Percentiles rank a stretch among this genome's conserved stretches.
Conservation (phyloP, 2,888 invertebrate genomes). For the Smittia aterrima region DNA sequence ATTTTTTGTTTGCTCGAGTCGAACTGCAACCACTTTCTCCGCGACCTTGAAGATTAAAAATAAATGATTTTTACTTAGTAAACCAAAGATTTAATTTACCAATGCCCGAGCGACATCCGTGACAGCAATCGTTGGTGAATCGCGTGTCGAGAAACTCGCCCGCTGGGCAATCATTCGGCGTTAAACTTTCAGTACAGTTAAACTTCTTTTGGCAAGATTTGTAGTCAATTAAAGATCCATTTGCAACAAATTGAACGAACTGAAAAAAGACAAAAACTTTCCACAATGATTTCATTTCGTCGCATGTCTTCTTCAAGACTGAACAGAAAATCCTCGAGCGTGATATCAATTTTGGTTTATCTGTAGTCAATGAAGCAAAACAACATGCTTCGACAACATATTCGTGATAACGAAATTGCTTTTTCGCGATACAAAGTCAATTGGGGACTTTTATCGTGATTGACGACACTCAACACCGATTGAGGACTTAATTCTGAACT, state of each 20-base stretch:
- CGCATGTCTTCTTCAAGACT: no score
- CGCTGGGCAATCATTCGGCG: constrained; percentile 44
- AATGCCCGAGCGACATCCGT: constrained; percentile 50
- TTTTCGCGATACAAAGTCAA: not conserved
- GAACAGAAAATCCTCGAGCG: no score
- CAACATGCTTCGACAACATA: not conserved
- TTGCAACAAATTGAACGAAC: not conserved
- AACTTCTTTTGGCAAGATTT: constrained; percentile 22
- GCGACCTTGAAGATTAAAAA: constrained; percentile 7
- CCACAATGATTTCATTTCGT: no score
- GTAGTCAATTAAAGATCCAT: constrained; percentile 24
- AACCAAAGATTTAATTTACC: constrained; percentile 40
- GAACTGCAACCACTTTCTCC: constrained; percentile 38
- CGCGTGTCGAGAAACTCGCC: constrained; percentile 40
- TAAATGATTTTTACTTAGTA: not conserved
- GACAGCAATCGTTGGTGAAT: constrained; percentile 52
- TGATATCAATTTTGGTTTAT: not conserved
- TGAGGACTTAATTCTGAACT: no score
- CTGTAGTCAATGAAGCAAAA: not conserved
- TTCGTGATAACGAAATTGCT: not conserved
- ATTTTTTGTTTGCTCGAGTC: constrained; percentile 42
- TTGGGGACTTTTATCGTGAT: not conserved
- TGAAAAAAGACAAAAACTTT: not conserved
- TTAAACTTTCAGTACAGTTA: constrained; percentile 42
- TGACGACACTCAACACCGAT: no score